phyloP scores from a whole-genome alignment of 1,140 invertebrate genomes.

The Trichonephila clavata region DNA sequence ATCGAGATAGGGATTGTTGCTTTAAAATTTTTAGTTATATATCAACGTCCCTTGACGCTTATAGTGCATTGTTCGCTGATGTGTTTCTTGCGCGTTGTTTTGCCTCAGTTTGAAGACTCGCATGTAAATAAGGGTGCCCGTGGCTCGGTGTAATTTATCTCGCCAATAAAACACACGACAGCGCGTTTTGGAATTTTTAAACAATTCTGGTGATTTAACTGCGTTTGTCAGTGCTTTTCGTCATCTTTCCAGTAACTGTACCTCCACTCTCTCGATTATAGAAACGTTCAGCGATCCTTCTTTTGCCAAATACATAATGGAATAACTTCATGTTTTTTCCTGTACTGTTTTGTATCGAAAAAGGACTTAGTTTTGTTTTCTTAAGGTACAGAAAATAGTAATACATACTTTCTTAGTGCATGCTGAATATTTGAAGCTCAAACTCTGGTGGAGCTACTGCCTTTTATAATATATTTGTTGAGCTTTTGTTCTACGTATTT shows the following conservation, averaged over 20 bases:
- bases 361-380: not conserved
- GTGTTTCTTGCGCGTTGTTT: conserved; percentile 21
- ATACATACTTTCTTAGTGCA: not conserved
- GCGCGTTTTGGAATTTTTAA: conserved; percentile 74
- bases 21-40: conserved; percentile 75
- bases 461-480: too few species aligned
- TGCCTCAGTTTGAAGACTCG: conserved; percentile 36
- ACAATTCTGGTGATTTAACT: conserved; percentile 65
- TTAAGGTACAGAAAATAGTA: not conserved
- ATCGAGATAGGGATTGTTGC: conserved; percentile 57
- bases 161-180: conserved; percentile 68
- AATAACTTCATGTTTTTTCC: not conserved
- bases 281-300: not conserved
- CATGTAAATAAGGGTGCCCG: conserved; percentile 65
- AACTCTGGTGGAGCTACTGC: too few species aligned
- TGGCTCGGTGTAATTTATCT: conserved; percentile 70
- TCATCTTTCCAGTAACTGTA: conserved; percentile 20
- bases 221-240: conserved; percentile 62
- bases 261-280: not conserved
- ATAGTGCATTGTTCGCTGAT: conserved; percentile 71
- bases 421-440: too few species aligned
- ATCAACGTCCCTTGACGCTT: conserved; percentile 67
- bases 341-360: not conserved
- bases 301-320: conserved; percentile 52
- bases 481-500: too few species aligned